These are phyloP conservation scores for Okamejei kenojei DNA, from an alignment of 2,797 vertebrate genomes.

Conservation along the genomic window DNA sequence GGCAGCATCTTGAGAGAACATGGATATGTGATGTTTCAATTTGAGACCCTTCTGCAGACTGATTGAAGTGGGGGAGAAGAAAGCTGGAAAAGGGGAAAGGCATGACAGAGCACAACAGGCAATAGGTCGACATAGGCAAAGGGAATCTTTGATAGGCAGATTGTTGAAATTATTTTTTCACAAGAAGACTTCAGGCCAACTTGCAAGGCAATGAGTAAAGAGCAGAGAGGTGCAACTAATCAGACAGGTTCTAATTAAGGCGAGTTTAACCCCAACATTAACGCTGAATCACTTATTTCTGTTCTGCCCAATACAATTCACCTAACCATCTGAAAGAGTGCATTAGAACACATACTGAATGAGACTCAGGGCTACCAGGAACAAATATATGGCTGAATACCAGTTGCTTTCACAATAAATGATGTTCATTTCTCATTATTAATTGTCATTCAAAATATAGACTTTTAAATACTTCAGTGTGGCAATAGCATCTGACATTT, in stretches of 20 bases:
- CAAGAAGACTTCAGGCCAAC: not conserved
- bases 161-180: too few species aligned
- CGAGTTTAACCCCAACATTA: too few species aligned
- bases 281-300: not conserved
- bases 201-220: not conserved
- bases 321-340: not conserved
- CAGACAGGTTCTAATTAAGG: not conserved
- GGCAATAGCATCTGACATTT: not conserved
- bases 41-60: too few species aligned
- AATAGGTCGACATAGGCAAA: too few species aligned
- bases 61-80: too few species aligned
- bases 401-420: not conserved
- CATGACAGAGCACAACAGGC: too few species aligned
- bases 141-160: too few species aligned
- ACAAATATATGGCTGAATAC: slow-evolving; percentile 2
- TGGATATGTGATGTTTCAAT: too few species aligned
- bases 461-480: not conserved
- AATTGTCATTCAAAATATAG: not conserved
- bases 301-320: not conserved
- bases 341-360: not conserved
- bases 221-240: not conserved
- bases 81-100: too few species aligned
- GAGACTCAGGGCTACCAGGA: not conserved
- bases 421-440: not conserved
- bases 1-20: too few species aligned